Conservation (phyloP, 2,888 invertebrate species). For the Acholoe squamosa region DNA sequence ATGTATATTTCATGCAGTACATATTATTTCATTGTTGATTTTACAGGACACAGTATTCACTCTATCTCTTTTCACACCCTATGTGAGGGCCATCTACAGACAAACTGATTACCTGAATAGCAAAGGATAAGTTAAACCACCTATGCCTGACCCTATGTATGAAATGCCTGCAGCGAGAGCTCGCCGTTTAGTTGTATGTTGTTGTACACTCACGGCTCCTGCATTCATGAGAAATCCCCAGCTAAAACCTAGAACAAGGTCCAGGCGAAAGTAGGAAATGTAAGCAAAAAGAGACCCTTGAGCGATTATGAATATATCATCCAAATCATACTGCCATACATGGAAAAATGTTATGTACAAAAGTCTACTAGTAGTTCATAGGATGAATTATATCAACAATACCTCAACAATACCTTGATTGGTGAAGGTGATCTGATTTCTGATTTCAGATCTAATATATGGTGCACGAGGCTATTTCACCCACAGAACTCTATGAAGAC, state of each 20-base stretch:
- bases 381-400: too few relatives aligned
- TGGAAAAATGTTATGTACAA: neutral
- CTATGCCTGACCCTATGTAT: constrained; percentile 5
- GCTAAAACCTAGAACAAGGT: constrained; percentile 7
- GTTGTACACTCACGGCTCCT: neutral
- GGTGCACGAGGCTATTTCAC: too few relatives aligned
- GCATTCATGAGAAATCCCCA: constrained; percentile 21
- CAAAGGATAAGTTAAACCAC: neutral
- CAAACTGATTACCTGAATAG: neutral
- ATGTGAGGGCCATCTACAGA: neutral
- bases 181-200: neutral
- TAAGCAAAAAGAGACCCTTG: too few relatives aligned
- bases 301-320: too few relatives aligned
- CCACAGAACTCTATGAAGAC: too few relatives aligned
- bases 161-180: constrained; percentile 34
- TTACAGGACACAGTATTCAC: neutral
- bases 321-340: neutral
- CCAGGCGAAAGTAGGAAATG: too few relatives aligned
- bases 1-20: too few relatives aligned
- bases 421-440: too few relatives aligned
- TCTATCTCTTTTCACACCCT: neutral
- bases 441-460: too few relatives aligned
- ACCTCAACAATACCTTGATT: too few relatives aligned
- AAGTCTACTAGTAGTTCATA: neutral
- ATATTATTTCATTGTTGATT: neutral